Evolutionary conservation across 2,888 invertebrate genomes (phyloP), one percentile per base, ranked within the genome.

Genomic region (Papilio gigon): DNA sequence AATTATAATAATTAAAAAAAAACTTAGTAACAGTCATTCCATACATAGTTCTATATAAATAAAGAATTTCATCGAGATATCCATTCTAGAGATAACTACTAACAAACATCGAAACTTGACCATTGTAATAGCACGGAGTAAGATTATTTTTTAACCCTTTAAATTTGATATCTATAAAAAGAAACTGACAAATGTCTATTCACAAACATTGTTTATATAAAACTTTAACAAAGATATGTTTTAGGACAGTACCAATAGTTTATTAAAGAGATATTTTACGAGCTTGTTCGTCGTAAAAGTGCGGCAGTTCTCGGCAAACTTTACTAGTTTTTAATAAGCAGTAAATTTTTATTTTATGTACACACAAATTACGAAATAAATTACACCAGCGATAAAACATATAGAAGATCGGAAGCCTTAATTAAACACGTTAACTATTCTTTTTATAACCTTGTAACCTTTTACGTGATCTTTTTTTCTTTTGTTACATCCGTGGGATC

Each of bases 271-370:
- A 65, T 67, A 61, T 68, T 71, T 71, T 71, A 71, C 67, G 70
- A 64, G 22, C 42, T 0, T 17, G 42, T 50, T 67, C 67, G 68
- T 71, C 71, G 68, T 71, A 67, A 72, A 72, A 67, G 42, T 58
- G 40, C 35, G 63, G 67, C 60, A 67, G 65, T 66, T 59, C 64
- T 61, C 58, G 37, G 60, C 42, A 58, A 42, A 64, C 66, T 71
- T 70, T 68, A 70, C 65, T 65, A 67, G 71, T 65, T 58, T 70
- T 71, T 71, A 71, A 71, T 67, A 71, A 67, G 67, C 47, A 62
- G 62, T 73, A 73, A 73, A 67, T 68, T 59, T 50, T 33, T 53
- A 42, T 70, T 70, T 70, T 71, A 66, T 42, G 61, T 35, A 47
- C 70, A 53, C 67, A 67, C 70, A 65, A 71, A 71, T 58, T 69